Conservation (phyloP, 1,140 invertebrate species). For the Reticulitermes speratus region DNA sequence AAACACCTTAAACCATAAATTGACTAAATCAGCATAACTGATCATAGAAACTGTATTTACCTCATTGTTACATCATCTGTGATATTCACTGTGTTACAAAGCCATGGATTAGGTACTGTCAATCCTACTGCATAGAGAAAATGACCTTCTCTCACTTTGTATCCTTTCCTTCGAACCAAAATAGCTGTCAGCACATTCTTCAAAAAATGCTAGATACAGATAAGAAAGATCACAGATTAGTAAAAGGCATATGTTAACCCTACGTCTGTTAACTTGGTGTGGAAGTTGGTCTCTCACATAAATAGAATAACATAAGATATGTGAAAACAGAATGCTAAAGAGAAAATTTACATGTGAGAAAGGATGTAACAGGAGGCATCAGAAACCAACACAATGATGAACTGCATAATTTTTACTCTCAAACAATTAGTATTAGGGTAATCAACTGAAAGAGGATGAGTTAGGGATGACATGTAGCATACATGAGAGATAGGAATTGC, state of each 20-base stretch:
- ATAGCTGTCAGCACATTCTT: constrained; percentile 75
- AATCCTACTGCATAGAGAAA: constrained; percentile 74
- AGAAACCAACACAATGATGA: not conserved
- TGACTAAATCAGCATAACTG: no score
- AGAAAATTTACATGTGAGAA: not conserved
- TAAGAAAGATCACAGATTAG: constrained; percentile 18
- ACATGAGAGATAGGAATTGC: no score
- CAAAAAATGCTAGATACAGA: constrained; percentile 54
- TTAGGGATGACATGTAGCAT: no score
- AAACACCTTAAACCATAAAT: no score
- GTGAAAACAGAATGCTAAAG: no score
- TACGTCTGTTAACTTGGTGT: no score
- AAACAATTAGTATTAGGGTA: not conserved
- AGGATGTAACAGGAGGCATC: not conserved
- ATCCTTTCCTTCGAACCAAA: constrained; percentile 69
- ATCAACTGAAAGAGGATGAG: no score
- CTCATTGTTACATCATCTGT: constrained; percentile 30
- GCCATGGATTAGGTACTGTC: constrained; percentile 67
- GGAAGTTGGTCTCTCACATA: no score
- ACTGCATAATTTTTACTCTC: not conserved
- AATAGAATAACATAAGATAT: no score
- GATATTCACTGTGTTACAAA: constrained; percentile 57
- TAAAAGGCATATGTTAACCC: no score
- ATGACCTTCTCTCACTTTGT: constrained; percentile 61
- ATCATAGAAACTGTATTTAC: no score